phyloP scores from a whole-genome alignment of 2,113 vertebrate species.

The Lasiurus cinereus region DNA sequence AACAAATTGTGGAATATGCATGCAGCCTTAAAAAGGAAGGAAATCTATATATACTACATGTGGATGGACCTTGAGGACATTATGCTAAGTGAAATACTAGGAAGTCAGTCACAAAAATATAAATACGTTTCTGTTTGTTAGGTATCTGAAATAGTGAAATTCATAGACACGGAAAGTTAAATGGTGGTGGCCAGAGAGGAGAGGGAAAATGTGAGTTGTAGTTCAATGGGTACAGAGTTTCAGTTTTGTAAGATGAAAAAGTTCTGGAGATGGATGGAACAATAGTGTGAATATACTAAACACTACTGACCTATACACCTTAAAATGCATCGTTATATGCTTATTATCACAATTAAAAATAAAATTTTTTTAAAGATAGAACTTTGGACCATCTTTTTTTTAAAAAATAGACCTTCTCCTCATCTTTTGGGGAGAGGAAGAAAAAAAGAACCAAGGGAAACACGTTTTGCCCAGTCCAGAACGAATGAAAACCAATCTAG shows the following conservation, averaged over 20 bases:
- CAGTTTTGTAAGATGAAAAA: constrained; percentile 41
- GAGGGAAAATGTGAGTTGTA: neutral
- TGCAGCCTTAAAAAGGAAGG: constrained; percentile 16
- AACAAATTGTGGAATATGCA: constrained; percentile 11
- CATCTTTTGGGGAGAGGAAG: neutral
- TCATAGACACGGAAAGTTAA: constrained; percentile 23
- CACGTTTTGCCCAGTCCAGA: constrained; percentile 17
- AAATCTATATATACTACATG: constrained; percentile 24
- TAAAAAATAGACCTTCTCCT: constrained; percentile 2
- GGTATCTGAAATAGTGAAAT: constrained; percentile 34
- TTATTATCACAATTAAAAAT: constrained; percentile 57
- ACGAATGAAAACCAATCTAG: constrained; percentile 29
- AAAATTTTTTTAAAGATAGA: constrained; percentile 51
- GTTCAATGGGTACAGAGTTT: constrained; percentile 27
- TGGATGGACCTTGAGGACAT: neutral
- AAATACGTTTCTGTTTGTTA: constrained; percentile 12
- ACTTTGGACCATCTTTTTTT: neutral
- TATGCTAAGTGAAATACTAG: constrained; percentile 26
- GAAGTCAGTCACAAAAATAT: constrained; percentile 45
- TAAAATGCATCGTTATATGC: constrained; percentile 43
- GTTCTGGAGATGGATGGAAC: constrained; percentile 21
- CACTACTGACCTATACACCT: constrained; percentile 54
- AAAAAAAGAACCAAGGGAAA: constrained; percentile 33
- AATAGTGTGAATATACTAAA: constrained; percentile 23
- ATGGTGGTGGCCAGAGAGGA: neutral